phyloP scores from a whole-genome alignment of 1,140 invertebrate genomes.

The Drosophila baimaii region DNA sequence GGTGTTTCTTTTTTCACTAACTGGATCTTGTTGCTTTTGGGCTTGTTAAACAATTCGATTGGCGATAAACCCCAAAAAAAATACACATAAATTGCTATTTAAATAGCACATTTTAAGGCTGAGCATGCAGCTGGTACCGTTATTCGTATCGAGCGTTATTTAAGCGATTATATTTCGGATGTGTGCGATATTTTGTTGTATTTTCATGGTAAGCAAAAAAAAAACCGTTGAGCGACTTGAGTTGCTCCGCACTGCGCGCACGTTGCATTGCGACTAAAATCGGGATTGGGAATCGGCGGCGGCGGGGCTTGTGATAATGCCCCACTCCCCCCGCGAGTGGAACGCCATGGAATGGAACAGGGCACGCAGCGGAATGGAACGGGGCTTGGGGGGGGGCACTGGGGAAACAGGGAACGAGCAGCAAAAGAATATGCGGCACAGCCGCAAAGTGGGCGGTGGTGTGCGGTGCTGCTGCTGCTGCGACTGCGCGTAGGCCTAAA shows the following conservation, averaged over 20 bases:
- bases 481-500: slow-evolving; percentile 49
- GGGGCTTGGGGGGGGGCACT: not conserved
- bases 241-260: slow-evolving; percentile 20
- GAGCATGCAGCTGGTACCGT: slow-evolving; percentile 45
- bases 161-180: not conserved
- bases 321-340: no score
- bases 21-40: slow-evolving; percentile 20
- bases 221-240: slow-evolving; percentile 5
- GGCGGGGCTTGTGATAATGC: slow-evolving; percentile 19
- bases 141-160: slow-evolving; percentile 6
- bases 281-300: slow-evolving; percentile 14
- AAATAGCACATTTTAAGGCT: slow-evolving; percentile 37
- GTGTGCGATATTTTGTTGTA: not conserved
- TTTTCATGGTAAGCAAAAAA: not conserved
- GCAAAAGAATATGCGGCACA: slow-evolving; percentile 20
- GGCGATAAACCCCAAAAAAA: slow-evolving; percentile 32
- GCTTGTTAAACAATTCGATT: slow-evolving; percentile 14
- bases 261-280: slow-evolving; percentile 31
- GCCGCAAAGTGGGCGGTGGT: slow-evolving; percentile 55
- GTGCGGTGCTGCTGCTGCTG: no score
- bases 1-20: slow-evolving; percentile 14
- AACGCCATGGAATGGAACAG: slow-evolving; percentile 1
- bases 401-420: slow-evolving; percentile 4
- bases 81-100: slow-evolving; percentile 17
- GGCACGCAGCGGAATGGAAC: slow-evolving; percentile 18